Base-by-base conservation (phyloP, 2,888 invertebrate species). In the Macrophya annulata region DNA sequence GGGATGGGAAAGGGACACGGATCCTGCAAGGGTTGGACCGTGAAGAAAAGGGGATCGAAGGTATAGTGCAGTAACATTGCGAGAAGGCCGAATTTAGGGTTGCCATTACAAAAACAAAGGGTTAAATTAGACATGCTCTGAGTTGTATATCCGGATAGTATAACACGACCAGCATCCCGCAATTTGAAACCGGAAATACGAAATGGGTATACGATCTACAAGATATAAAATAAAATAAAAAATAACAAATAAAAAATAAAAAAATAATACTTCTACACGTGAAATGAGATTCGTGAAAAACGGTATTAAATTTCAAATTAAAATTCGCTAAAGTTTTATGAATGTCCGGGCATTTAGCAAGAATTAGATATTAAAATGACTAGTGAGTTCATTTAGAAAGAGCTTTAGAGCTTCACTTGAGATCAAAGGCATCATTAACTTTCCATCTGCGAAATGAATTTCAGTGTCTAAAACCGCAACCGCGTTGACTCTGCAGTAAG, bases 51-150 rank as follows among this genome's bases (percentile, higher is more conserved):
- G 79, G 77, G 77, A 77, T 55, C 51, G 79, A 62, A 81, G 81
- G 40, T 77, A 55, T 62, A 51, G 83, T 68, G 68, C 71, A 81
- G 81, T 43, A 43, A 62, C 81, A 83, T 77, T 31, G 45, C 65
- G 31, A 48, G 40, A 4, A 68, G 62, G 83, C n/a, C 48, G 48
- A 83, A 31, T 48, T 83, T 83, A 71, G 83, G 83, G 68, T 71
- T 83, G 45, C 65, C 48, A 48, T 71, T 83, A 71, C 68, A 71
- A 83, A 83, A 68, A 71, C 83, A 71, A 83, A 83, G 83, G 83
- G 83, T 68, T 83, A 21, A 31, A 71, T 83, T 83, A 62, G 15
- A 68, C 68, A 17, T 21, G 68, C 68, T 37, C 68, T 6, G 17
- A 68, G 68, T 68, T 68, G 17, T 81, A n/a, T 62, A n/a, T 62